Evolutionary conservation across 2,113 vertebrate species (phyloP).

Genomic region (Antennarius striatus): DNA sequence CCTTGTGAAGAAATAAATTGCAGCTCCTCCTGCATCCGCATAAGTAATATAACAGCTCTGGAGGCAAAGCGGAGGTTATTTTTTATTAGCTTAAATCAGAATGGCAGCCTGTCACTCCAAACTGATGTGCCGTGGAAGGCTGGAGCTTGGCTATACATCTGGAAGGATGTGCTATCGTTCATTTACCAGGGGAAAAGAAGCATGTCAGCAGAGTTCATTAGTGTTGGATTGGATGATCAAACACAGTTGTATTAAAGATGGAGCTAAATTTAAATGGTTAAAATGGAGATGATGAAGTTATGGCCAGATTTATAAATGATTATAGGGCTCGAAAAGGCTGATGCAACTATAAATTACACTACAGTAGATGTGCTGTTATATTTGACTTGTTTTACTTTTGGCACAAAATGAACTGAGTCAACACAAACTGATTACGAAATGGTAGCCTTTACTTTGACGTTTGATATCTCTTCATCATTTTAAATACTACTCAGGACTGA

Average conservation of each 20-base stretch:
- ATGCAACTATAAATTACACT: neutral
- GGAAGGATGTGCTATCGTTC: constrained; percentile 29
- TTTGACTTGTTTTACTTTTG: no score
- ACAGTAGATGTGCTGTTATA: no score
- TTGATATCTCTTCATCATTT: no score
- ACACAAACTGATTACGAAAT: no score
- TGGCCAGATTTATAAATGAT: neutral
- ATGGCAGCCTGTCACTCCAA: constrained; percentile 64
- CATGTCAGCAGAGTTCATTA: constrained; percentile 35
- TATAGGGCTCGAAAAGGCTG: neutral
- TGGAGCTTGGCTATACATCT: constrained; percentile 47
- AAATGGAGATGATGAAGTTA: constrained; percentile 4
- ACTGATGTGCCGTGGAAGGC: constrained; percentile 55
- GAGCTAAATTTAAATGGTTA: neutral
- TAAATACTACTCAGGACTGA: no score
- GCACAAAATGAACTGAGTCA: no score
- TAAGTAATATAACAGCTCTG: constrained; percentile 68
- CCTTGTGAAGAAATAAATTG: constrained; percentile 78
- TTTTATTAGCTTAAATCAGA: constrained; percentile 75
- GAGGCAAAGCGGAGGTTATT: constrained; percentile 69
- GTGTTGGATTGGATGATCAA: constrained; percentile 31
- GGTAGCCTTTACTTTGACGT: no score
- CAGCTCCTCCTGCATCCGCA: constrained; percentile 68
- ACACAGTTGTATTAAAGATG: neutral
- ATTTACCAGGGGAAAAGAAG: constrained; percentile 20